Evolutionary conservation across 2,113 vertebrate species (phyloP), one percentile per base, ranked within the genome.

Genomic region (Microcebus tavaratra): DNA sequence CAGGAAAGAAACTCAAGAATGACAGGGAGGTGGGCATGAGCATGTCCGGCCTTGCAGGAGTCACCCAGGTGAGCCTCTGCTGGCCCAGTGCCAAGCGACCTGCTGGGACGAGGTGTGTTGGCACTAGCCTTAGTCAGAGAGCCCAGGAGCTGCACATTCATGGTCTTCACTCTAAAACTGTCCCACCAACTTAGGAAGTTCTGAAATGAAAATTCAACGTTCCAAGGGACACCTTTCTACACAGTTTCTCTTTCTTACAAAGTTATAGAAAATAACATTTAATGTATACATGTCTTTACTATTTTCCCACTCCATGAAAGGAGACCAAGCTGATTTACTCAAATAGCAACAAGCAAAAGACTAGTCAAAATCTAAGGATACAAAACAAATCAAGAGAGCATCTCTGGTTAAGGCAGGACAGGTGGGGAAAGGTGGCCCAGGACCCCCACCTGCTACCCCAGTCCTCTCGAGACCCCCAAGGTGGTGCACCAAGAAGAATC

Each of bases 11-110:
- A 70, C 4, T 0, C 9, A 29, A 72, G 20, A 57, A 4, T 34
- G 83, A 36, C 2, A 73, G 8, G 15, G 31, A 55, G 13, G 36
- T 34, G 3, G 11, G 2, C 8, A 18, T 2, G 5, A n/a, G 14
- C 0, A 8, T 0, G 23, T 29, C 8, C 4, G 6, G 29, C 2
- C 0, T 23, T 21, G 2, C 12, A 78, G 27, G 31, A 53, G 45
- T 59, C 14, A 42, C 31, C 15, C 11, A 23, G 14, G n/a, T 20
- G 65, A n/a, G 67, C 39, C 68, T 82, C 17, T 21, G 42, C 48
- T 34, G 68, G 27, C 27, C 81, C 57, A 11, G 25, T 6, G 11
- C 6, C n/a, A 10, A 0, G 4, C 8, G 34, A 14, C 25, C 1
- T 23, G 0, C 20, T 14, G 45, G 39, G 12, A 27, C 31, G 36